phyloP scores from a whole-genome alignment of 2,113 vertebrate species.

The Chiloscyllium plagiosum region DNA sequence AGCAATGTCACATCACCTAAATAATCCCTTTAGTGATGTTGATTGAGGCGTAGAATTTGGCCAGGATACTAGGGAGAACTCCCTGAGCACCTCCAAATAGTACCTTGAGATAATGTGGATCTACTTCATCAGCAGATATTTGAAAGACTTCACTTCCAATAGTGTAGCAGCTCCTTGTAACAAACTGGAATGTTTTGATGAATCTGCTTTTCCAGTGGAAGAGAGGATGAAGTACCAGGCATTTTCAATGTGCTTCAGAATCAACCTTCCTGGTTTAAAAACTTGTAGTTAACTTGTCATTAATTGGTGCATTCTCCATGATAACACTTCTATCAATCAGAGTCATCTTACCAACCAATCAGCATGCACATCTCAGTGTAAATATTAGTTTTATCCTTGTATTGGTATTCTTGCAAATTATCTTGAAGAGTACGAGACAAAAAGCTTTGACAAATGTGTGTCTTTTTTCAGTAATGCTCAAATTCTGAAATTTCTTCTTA shows the following conservation, averaged over 20 bases:
- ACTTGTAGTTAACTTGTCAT: too few relatives aligned
- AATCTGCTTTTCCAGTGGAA: neutral
- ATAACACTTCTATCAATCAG: too few relatives aligned
- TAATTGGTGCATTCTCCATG: too few relatives aligned
- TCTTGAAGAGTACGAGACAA: too few relatives aligned
- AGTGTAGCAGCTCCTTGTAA: neutral
- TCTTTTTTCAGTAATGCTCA: too few relatives aligned
- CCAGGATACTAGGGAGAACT: neutral
- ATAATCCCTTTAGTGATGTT: neutral
- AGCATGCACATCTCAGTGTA: too few relatives aligned
- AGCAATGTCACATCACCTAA: neutral
- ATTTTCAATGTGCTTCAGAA: neutral
- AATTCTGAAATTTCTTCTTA: neutral
- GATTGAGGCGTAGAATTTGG: neutral
- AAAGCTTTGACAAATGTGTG: too few relatives aligned
- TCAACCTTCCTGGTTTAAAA: too few relatives aligned
- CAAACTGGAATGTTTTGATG: neutral
- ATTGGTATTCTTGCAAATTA: too few relatives aligned
- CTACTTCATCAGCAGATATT: neutral
- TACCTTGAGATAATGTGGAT: neutral
- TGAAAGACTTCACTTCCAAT: neutral
- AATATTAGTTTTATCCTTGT: too few relatives aligned
- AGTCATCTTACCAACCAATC: too few relatives aligned
- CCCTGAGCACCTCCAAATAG: neutral
- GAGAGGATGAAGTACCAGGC: neutral